These are phyloP conservation scores for Caenorhabditis tropicalis DNA, from an alignment of 1,140 invertebrate genomes.

Conservation along the genomic window DNA sequence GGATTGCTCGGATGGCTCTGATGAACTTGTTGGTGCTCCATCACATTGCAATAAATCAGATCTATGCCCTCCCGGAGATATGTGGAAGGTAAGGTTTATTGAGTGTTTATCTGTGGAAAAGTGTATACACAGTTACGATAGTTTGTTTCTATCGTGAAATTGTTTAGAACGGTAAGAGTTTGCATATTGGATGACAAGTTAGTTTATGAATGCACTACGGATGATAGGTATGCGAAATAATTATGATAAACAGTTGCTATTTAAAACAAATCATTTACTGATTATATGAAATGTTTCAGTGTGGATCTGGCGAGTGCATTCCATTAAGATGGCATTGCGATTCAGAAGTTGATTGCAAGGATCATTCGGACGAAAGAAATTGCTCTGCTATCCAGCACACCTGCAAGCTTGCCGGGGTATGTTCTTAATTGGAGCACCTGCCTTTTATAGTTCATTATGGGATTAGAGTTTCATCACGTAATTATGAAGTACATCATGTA, in stretches of 20 bases:
- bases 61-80: neutral
- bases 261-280: too few species aligned
- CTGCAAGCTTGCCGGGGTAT: slow-evolving; percentile 25
- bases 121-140: neutral
- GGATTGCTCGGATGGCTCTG: slow-evolving; percentile 79
- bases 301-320: slow-evolving; percentile 33
- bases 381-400: slow-evolving; percentile 51
- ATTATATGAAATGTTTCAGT: neutral
- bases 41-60: slow-evolving; percentile 60
- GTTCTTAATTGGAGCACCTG: neutral
- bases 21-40: slow-evolving; percentile 67
- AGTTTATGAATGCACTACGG: neutral
- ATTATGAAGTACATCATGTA: neutral
- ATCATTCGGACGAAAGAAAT: slow-evolving; percentile 69
- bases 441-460: slow-evolving; percentile 35
- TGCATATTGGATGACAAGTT: neutral
- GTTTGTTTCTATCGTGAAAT: slow-evolving; percentile 12
- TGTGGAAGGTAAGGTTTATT: slow-evolving; percentile 24
- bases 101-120: slow-evolving; percentile 9
- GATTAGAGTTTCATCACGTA: neutral
- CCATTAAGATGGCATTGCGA: slow-evolving; percentile 73
- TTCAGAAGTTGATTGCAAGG: slow-evolving; percentile 69
- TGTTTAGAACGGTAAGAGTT: slow-evolving; percentile 36
- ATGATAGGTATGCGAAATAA: neutral
- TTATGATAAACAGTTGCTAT: neutral